Conservation (phyloP, 2,113 vertebrate species). For the Caracal caracal region DNA sequence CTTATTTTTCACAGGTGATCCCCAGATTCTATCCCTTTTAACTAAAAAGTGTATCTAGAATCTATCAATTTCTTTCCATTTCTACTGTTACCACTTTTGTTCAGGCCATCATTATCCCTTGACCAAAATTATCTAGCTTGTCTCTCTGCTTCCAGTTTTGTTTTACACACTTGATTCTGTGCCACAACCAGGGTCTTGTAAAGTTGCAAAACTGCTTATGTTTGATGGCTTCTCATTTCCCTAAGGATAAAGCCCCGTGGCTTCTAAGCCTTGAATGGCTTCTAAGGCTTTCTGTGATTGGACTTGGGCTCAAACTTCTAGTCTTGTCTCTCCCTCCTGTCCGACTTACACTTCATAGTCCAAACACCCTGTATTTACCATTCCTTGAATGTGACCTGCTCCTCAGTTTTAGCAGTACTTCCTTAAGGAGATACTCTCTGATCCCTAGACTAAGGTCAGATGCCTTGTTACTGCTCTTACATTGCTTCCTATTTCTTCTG, state of each 20-base stretch:
- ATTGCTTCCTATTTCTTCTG: neutral
- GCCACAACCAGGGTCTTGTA: neutral
- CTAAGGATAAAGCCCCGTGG: neutral
- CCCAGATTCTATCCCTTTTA: neutral
- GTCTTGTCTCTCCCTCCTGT: neutral
- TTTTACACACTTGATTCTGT: neutral
- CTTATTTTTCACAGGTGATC: neutral
- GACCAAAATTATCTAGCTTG: neutral
- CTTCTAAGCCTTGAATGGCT: neutral
- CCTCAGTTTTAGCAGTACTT: neutral
- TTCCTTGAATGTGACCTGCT: neutral
- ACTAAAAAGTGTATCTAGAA: neutral
- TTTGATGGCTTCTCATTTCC: neutral
- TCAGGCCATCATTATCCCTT: neutral
- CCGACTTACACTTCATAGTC: neutral
- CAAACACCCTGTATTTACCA: neutral
- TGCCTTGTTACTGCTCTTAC: neutral
- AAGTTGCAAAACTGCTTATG: neutral
- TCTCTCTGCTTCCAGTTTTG: neutral
- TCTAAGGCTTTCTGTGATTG: neutral
- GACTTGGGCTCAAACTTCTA: neutral
- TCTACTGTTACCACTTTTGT: neutral
- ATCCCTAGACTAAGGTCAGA: neutral
- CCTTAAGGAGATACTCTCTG: neutral
- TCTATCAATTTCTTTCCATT: neutral